Percentiles rank a stretch among this genome's conserved stretches.
Conservation (phyloP, 2,797 vertebrate species). For the Tangara arthus region DNA sequence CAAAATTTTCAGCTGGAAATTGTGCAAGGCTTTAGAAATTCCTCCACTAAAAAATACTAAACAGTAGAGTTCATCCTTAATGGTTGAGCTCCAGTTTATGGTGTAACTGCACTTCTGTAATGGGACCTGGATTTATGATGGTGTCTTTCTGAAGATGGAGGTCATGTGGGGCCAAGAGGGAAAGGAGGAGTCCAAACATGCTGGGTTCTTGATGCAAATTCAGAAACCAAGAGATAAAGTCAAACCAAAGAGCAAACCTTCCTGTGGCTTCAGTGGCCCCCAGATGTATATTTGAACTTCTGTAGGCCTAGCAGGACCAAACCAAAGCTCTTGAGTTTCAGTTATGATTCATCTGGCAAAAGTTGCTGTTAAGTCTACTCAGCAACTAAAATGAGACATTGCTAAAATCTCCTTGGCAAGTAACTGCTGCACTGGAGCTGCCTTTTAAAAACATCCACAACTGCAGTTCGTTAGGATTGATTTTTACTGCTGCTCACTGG, state of each 20-base stretch:
- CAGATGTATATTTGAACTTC: neutral
- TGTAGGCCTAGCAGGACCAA: neutral
- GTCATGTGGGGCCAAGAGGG: neutral
- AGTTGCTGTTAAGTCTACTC: neutral
- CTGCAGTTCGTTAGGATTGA: neutral
- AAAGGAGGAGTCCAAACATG: neutral
- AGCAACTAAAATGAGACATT: neutral
- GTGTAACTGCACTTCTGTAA: neutral
- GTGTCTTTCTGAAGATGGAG: neutral
- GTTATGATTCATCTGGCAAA: neutral
- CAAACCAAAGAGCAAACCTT: neutral
- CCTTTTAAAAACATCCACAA: neutral
- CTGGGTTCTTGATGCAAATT: neutral
- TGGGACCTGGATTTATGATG: neutral
- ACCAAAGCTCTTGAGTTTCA: neutral
- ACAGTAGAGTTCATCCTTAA: neutral
- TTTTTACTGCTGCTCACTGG: neutral
- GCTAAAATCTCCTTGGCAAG: constrained; percentile 7
- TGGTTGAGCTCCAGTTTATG: neutral
- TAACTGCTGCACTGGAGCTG: neutral
- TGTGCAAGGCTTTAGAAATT: neutral
- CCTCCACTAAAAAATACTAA: neutral
- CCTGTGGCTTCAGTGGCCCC: neutral
- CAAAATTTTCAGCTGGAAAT: neutral
- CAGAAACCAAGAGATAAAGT: neutral